phyloP scores from a whole-genome alignment of 2,888 invertebrate species.

The Eurois occulta region DNA sequence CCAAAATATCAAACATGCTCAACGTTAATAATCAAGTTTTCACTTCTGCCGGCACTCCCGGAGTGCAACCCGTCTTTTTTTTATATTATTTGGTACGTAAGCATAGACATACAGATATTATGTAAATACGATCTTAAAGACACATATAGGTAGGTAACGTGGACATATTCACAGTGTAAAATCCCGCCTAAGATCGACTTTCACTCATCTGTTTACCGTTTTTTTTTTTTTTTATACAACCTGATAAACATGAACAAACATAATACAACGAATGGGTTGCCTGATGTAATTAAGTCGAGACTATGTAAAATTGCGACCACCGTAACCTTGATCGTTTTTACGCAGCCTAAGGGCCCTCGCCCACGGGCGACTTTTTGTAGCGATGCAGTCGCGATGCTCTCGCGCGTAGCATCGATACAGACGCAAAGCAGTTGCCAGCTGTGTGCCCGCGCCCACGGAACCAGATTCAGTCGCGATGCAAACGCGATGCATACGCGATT shows the following conservation, averaged over 20 bases:
- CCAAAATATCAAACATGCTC: too few relatives aligned
- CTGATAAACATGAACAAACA: background rate
- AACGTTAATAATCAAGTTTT: too few relatives aligned
- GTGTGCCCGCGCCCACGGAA: too few relatives aligned
- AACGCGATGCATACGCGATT: too few relatives aligned
- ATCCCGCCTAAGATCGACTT: background rate
- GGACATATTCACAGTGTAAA: background rate
- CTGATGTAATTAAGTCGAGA: background rate
- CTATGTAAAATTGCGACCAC: background rate
- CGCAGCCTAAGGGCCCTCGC: too few relatives aligned
- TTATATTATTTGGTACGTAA: background rate
- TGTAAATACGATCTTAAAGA: background rate
- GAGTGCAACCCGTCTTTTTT: too few relatives aligned
- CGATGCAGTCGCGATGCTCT: too few relatives aligned
- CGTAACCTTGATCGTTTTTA: background rate
- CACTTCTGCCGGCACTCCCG: too few relatives aligned
- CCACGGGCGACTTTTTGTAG: too few relatives aligned
- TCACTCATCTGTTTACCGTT: background rate
- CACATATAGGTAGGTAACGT: constrained; percentile 4
- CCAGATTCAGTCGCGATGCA: too few relatives aligned
- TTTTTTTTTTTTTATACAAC: background rate
- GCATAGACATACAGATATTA: constrained; percentile 2
- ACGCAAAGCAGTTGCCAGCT: too few relatives aligned
- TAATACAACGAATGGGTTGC: background rate
- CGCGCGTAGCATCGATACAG: too few relatives aligned